Percentiles rank a stretch among this genome's conserved stretches.
Conservation (phyloP, 1,140 invertebrate genomes). For the Papilio aristodemus region DNA sequence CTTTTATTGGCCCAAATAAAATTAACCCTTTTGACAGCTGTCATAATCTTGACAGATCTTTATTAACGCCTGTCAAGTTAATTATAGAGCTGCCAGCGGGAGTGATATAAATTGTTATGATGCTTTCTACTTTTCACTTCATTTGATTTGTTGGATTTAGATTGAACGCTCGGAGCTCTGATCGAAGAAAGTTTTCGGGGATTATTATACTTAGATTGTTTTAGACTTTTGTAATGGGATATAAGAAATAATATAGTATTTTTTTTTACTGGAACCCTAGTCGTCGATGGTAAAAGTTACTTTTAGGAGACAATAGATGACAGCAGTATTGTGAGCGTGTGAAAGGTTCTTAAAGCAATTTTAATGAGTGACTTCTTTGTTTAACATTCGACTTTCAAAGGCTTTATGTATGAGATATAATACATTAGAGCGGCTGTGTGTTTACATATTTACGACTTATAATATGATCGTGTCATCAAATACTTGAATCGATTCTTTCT, state of each 20-base stretch:
- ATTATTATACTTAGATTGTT: no score
- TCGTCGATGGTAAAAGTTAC: no score
- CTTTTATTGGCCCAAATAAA: slow-evolving; percentile 4
- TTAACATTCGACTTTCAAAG: no score
- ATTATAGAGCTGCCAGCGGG: slow-evolving; percentile 4
- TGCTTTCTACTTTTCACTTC: slow-evolving; percentile 5
- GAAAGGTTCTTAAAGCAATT: no score
- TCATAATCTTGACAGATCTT: slow-evolving; percentile 19
- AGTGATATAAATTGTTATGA: neutral
- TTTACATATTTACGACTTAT: neutral
- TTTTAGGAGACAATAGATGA: no score
- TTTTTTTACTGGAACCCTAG: no score
- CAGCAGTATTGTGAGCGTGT: no score
- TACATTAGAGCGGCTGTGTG: no score
- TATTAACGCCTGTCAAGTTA: slow-evolving; percentile 15
- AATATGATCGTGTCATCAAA: neutral
- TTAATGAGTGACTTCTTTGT: no score
- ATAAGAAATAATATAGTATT: no score
- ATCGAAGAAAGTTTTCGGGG: neutral
- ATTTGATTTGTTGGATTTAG: slow-evolving; percentile 6
- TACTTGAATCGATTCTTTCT: neutral
- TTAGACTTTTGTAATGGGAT: no score
- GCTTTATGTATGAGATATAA: no score
- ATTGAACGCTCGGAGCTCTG: neutral
- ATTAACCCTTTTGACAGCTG: slow-evolving; percentile 8